Evolutionary conservation across 2,888 invertebrate species (phyloP).

Genomic region (Gisinianus flammeolus): DNA sequence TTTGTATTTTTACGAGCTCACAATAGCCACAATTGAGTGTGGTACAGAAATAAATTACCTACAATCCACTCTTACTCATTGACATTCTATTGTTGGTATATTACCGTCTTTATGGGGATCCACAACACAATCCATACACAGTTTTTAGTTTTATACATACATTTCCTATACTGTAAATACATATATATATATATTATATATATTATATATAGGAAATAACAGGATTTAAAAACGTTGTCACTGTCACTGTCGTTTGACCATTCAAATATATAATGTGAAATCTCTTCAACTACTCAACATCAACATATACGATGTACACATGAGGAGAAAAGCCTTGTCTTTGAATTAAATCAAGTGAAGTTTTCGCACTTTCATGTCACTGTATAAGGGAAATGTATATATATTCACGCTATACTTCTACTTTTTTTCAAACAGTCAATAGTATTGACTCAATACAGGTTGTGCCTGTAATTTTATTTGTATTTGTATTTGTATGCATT

Average conservation of each 20-base stretch:
- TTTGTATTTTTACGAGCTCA: slow-evolving; percentile 6
- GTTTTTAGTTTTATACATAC: background rate
- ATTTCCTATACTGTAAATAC: background rate
- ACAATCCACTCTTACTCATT: background rate
- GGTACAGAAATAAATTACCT: background rate
- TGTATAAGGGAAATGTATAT: no score
- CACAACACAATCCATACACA: background rate
- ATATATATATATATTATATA: background rate
- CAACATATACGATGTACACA: background rate
- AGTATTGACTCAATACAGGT: no score
- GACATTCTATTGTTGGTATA: background rate
- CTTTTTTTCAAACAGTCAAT: no score
- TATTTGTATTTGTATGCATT: no score
- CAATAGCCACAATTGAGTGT: background rate
- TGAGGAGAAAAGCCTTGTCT: no score
- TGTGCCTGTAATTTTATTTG: no score
- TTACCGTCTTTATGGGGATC: background rate
- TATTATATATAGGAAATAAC: background rate
- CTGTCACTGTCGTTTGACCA: slow-evolving; percentile 24
- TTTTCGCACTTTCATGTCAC: no score
- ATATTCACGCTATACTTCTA: no score
- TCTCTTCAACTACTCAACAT: background rate
- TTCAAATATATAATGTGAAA: background rate
- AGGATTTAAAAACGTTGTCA: no score
- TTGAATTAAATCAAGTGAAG: no score